Evolutionary conservation across 1,140 invertebrate genomes (phyloP), one percentile per base, ranked within the genome.

Genomic region (Heliconius melpomene): DNA sequence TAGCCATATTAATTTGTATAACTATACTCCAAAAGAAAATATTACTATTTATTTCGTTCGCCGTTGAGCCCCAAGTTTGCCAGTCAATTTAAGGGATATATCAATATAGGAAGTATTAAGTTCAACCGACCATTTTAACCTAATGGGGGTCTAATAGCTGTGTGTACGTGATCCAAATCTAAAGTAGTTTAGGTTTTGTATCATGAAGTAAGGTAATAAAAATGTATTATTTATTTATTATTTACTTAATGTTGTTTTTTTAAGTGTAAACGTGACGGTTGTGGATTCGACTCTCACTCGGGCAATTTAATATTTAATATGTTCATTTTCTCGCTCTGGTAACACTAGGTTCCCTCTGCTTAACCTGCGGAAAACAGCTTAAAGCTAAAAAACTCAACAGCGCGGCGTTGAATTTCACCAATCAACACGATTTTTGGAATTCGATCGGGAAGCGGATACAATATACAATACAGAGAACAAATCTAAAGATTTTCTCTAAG

Each of bases 61-160:
- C 32, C 9, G 60, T 66, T 66, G 3, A 66, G 60, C 26, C 71
- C 73, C 18, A 23, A 74, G 46, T 74, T 29, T 74, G 38, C 38
- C 46, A 54, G 73, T 74, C 46, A 38, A 75, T 75, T 60, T 60
- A 75, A 23, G 60, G 6, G 60, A 66, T 66, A 66, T 54, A 75
- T 32, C 74, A 60, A 75, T 75, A 29, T 23, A 26, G 29, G 20
- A 75, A 60, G 52, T 75, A 60, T 54, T 32, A 18, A 57, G n/a
- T 54, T 60, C 54, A 75, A 32, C 46, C 74, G 54, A 29, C 32
- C 52, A 32, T 66, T 75, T 72, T 36, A 72, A 23, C 76, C 46
- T 72, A 78, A 78, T 78, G 66, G 76, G 29, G 57, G 70, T 23
- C 76, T 78, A 71, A 78, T 78, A 78, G 66, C 76, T 36, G 66